Conservation (phyloP, 2,797 vertebrate genomes). For the Mus minutoides region DNA sequence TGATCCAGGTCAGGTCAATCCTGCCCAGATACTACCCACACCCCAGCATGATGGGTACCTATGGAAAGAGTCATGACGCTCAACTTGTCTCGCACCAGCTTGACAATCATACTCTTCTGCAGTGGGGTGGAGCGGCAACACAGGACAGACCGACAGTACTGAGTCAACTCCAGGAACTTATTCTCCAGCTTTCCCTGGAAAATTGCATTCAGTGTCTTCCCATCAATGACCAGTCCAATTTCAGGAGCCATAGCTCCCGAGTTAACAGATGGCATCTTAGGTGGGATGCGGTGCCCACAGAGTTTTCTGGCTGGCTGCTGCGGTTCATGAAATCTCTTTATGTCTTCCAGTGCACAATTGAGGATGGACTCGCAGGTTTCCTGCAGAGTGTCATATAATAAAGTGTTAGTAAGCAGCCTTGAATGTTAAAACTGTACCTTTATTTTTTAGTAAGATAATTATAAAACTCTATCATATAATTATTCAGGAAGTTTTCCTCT, state of each 20-base stretch:
- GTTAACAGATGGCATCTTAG: not conserved
- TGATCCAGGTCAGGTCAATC: not conserved
- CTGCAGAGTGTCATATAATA: slow-evolving; percentile 84
- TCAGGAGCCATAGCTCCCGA: slow-evolving; percentile 54
- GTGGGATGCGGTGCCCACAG: slow-evolving; percentile 58
- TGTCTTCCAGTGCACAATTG: slow-evolving; percentile 92
- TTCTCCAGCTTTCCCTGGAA: slow-evolving; percentile 91
- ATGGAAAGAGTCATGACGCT: slow-evolving; percentile 94
- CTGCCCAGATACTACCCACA: not conserved
- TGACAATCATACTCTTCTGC: slow-evolving; percentile 94
- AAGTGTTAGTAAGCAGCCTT: not conserved
- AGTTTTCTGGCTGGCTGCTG: slow-evolving; percentile 71
- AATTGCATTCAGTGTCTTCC: slow-evolving; percentile 89
- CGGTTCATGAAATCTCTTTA: slow-evolving; percentile 85
- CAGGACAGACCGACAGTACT: slow-evolving; percentile 90
- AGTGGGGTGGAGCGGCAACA: slow-evolving; percentile 95
- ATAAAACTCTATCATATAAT: not conserved
- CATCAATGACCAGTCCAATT: slow-evolving; percentile 93
- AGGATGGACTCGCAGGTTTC: slow-evolving; percentile 91
- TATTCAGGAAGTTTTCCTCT: not conserved
- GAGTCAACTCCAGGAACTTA: slow-evolving; percentile 90
- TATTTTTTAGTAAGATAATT: slow-evolving; percentile 43
- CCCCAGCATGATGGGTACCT: slow-evolving; percentile 86
- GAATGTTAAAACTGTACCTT: not conserved
- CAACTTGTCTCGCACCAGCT: slow-evolving; percentile 90